Conservation (phyloP, 2,797 vertebrate genomes). For the Jordanella pulchra region DNA sequence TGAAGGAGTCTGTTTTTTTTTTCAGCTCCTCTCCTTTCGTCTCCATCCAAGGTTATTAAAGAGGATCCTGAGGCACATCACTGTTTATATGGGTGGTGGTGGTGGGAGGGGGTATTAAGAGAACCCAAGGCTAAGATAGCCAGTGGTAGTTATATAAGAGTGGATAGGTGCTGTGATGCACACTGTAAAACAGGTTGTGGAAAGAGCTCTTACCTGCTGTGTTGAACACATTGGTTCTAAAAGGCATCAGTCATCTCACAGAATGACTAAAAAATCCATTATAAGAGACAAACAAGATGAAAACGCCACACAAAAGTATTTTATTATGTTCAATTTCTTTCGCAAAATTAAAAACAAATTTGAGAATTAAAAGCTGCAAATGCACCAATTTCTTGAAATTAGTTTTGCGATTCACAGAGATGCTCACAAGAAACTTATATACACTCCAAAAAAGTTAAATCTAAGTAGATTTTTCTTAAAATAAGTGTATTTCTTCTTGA, state of each 20-base stretch:
- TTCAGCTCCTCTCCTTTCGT: neutral
- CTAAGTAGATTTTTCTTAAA: too few species aligned
- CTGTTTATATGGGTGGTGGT: too few species aligned
- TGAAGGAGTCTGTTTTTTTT: constrained; percentile 13
- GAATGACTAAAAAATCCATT: constrained; percentile 11
- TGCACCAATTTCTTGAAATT: neutral
- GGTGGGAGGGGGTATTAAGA: constrained; percentile 33
- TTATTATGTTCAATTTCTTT: neutral
- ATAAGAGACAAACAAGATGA: neutral
- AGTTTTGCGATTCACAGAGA: neutral
- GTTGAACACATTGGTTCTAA: constrained; percentile 24
- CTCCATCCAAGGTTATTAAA: constrained; percentile 32
- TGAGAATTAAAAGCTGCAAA: neutral
- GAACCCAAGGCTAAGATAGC: constrained; percentile 32
- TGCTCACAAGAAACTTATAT: neutral
- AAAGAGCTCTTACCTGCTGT: constrained; percentile 42
- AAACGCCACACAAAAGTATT: neutral
- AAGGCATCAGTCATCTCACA: constrained; percentile 9
- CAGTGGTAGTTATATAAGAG: constrained; percentile 55
- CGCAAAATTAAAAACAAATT: neutral
- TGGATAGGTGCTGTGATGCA: constrained; percentile 45
- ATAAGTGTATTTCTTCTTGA: too few species aligned
- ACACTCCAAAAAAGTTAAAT: too few species aligned
- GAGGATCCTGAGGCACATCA: constrained; percentile 6
- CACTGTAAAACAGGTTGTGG: constrained; percentile 53